Evolutionary conservation across 2,797 vertebrate species (phyloP).

Genomic region (Luscinia megarhynchos): DNA sequence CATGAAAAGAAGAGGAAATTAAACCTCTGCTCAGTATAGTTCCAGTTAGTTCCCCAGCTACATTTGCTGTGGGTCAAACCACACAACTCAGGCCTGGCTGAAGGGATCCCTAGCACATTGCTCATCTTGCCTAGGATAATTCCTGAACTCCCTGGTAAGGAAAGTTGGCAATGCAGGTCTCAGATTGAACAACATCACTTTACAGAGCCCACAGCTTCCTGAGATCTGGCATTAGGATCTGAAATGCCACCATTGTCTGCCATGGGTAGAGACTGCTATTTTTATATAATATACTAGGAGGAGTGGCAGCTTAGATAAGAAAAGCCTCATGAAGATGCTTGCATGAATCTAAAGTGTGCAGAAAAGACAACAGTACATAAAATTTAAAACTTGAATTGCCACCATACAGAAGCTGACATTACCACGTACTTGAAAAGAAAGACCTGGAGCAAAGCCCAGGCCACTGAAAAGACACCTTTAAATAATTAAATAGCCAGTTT

Average conservation of each 20-base stretch:
- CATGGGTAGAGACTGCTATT: rapidly evolving
- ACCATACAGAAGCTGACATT: neutral
- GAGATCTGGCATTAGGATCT: neutral
- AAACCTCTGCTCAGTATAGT: neutral
- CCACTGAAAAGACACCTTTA: neutral
- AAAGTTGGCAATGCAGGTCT: neutral
- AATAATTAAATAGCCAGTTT: neutral
- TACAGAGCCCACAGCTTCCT: neutral
- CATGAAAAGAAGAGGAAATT: neutral
- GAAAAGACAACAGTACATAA: neutral
- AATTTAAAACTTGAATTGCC: neutral
- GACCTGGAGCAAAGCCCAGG: neutral
- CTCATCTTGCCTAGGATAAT: neutral
- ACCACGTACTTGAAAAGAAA: neutral
- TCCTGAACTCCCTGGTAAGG: neutral
- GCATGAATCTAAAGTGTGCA: neutral
- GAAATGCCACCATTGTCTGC: neutral
- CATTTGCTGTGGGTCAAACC: neutral
- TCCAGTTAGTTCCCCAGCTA: neutral
- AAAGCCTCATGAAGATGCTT: neutral
- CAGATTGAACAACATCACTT: neutral
- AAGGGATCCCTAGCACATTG: neutral
- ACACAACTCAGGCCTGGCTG: neutral
- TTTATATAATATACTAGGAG: neutral
- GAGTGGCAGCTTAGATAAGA: neutral